Percentiles rank a stretch among this genome's conserved stretches.
Evolutionary conservation across 2,797 vertebrate species (phyloP).

Genomic region (Prunella strophiata): DNA sequence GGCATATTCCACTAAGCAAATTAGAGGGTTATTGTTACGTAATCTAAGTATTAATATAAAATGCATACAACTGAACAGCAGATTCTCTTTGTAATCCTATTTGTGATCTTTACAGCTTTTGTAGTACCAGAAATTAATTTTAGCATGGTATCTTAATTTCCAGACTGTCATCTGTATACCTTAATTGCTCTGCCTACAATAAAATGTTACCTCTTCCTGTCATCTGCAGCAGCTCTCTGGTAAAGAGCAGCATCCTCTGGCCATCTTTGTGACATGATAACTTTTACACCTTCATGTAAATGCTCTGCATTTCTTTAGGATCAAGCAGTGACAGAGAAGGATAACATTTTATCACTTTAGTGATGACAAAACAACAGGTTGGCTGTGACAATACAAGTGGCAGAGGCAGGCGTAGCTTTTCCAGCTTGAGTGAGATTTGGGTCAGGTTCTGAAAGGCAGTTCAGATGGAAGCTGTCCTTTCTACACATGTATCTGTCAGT

Average conservation of each 20-base stretch:
- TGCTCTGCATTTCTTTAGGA: conserved; percentile 3
- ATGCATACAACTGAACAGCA: background rate
- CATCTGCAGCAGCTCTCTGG: background rate
- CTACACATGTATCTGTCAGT: background rate
- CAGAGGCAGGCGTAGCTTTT: background rate
- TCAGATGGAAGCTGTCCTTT: conserved; percentile 1
- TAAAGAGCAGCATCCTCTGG: background rate
- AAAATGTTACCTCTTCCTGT: background rate
- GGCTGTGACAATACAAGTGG: background rate
- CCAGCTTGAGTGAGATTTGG: conserved; percentile 7
- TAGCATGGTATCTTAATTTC: background rate
- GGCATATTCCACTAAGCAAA: background rate
- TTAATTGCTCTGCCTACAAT: background rate
- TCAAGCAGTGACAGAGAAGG: background rate
- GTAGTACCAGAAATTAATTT: background rate
- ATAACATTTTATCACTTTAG: background rate
- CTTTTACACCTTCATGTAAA: background rate
- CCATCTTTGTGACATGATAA: background rate
- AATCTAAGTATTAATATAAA: background rate
- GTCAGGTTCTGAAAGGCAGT: background rate
- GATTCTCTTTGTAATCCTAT: background rate
- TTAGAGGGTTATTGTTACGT: background rate
- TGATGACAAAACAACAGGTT: background rate
- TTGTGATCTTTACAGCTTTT: background rate
- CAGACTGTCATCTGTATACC: background rate